Evolutionary conservation across 2,888 invertebrate genomes (phyloP).

Genomic region (Cosmorhoe ocellata): DNA sequence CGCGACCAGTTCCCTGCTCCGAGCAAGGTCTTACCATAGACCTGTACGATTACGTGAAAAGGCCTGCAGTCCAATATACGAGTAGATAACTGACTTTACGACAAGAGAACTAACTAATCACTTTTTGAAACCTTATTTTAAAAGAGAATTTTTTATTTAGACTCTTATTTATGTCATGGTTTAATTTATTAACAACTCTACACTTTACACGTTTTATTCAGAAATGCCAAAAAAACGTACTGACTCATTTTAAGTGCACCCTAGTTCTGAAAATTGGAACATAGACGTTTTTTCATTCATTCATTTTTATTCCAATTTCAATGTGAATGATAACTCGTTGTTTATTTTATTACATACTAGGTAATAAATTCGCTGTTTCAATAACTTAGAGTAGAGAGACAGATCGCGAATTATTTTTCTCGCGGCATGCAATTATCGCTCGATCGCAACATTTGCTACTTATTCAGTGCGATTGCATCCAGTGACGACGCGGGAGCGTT

Average conservation of each 20-base stretch:
- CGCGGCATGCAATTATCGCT: slow-evolving; percentile 10
- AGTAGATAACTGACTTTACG: slow-evolving; percentile 17
- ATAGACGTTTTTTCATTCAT: too few relatives aligned
- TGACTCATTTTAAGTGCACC: too few relatives aligned
- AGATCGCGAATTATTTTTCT: neutral
- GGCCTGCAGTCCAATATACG: slow-evolving; percentile 17
- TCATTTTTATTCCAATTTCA: too few relatives aligned
- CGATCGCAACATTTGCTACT: slow-evolving; percentile 19
- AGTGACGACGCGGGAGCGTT: slow-evolving; percentile 44
- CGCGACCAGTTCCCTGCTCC: slow-evolving; percentile 61
- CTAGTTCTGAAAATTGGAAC: too few relatives aligned
- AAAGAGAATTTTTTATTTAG: too few relatives aligned
- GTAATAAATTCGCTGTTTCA: neutral
- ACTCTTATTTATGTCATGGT: too few relatives aligned
- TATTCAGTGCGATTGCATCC: slow-evolving; percentile 17
- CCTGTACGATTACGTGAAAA: slow-evolving; percentile 38
- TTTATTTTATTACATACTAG: too few relatives aligned
- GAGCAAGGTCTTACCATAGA: slow-evolving; percentile 72
- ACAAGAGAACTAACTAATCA: neutral
- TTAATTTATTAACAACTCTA: too few relatives aligned
- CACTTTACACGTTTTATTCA: too few relatives aligned
- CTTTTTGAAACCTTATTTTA: neutral
- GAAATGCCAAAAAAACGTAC: too few relatives aligned
- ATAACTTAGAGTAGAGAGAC: neutral
- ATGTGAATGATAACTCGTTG: too few relatives aligned